Evolutionary conservation across 2,113 vertebrate genomes (phyloP), one percentile per base, ranked within the genome.

Genomic region (Triplophysa siluroides): DNA sequence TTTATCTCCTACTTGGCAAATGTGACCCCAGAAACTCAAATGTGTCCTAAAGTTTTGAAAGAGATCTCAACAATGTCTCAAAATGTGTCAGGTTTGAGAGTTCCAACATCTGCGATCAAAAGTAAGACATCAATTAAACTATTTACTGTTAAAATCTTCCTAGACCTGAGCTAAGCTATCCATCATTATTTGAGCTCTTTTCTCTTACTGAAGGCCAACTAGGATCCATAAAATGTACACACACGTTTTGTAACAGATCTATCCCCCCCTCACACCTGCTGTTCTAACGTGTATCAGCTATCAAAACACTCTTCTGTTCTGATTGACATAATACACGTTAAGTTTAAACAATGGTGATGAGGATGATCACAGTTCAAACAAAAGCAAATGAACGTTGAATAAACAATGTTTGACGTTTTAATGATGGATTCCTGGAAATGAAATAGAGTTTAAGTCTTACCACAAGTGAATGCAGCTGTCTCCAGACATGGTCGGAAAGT

Each of bases 381-480:
- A 41, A 29, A 12, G 26, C 13, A 26, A 41, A 45, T 18, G 72
- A 74, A 23, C 6, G 9, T 8, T 21, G 10, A 33, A 65, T 41
- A 12, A 78, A 68, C 29, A 52, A 69, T 26, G 14, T 43, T 24
- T 56, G 52, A 68, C 54, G 64, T 56, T 23, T 18, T 26, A 61
- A 43, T 29, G 24, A 78, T 29, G 52, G 65, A 24, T 73, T 73
- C 70, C 33, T 73, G 12, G 12, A 73, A 58, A 60, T 14, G 33
- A 71, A 54, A 54, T n/a, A 73, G 16, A 78, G 24, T 62, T 6
- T 63, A 19, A 18, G n/a, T 82, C 86, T 88, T 89, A 90, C 88
- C 87, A 88, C 87, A 86, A 71, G 79, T 84, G 12, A 61, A 84
- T 79, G 84, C 62, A 63, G 77, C 62, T 83, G 72, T 74, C 81